Evolutionary conservation across 2,888 invertebrate genomes (phyloP).

Genomic region (Apamea sordens): DNA sequence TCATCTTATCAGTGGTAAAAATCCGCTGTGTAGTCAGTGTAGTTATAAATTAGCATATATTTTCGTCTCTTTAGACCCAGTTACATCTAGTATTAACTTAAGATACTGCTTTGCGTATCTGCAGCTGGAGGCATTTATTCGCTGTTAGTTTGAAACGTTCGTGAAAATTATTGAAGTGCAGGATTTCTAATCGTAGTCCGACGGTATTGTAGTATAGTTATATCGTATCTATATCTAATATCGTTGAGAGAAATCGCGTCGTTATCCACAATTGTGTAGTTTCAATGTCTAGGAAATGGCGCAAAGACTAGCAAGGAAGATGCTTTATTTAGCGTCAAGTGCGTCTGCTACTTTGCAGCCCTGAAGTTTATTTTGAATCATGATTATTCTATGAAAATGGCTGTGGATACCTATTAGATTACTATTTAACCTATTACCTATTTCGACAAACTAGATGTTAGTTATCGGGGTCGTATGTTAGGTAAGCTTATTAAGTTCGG

Average conservation of each 20-base stretch:
- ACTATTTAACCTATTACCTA: background rate
- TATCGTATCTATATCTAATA: slow-evolving; percentile 26
- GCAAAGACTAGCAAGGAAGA: background rate
- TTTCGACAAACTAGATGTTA: background rate
- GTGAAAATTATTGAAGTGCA: slow-evolving; percentile 31
- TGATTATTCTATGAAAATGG: background rate
- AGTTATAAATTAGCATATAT: slow-evolving; percentile 54
- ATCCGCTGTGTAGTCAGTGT: background rate
- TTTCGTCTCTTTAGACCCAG: slow-evolving; percentile 28
- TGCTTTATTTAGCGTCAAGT: background rate
- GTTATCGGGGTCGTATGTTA: background rate
- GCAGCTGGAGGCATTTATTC: slow-evolving; percentile 23
- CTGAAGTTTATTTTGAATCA: background rate
- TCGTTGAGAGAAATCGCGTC: slow-evolving; percentile 24
- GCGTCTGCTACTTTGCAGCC: background rate
- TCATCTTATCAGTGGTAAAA: slow-evolving; percentile 1
- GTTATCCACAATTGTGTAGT: background rate
- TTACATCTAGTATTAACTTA: slow-evolving; percentile 36
- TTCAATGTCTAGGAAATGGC: background rate
- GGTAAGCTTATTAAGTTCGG: no score
- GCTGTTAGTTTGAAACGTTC: slow-evolving; percentile 12
- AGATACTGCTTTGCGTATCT: slow-evolving; percentile 43
- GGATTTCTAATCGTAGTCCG: slow-evolving; percentile 20
- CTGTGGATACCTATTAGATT: background rate
- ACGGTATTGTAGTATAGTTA: background rate